These are phyloP conservation scores for Serrognathus titanus DNA, from an alignment of 2,888 invertebrate genomes.

Conservation along the genomic window DNA sequence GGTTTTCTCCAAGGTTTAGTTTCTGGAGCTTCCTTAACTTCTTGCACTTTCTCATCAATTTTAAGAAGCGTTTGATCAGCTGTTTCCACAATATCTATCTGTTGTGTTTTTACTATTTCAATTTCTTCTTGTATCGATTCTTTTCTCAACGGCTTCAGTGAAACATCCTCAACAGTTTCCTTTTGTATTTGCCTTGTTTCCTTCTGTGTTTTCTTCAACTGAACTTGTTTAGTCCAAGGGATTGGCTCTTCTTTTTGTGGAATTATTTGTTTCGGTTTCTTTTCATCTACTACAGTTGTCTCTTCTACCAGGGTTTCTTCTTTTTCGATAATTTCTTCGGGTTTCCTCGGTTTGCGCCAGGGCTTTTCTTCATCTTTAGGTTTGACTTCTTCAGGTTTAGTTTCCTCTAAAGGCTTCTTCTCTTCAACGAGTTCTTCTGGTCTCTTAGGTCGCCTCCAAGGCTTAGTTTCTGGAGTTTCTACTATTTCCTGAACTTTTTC, in stretches of 20 bases:
- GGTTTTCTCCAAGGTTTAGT: slow-evolving; percentile 9
- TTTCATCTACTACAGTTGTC: not conserved
- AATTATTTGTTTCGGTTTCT: not conserved
- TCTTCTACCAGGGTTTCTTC: slow-evolving; percentile 47
- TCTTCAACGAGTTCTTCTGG: slow-evolving; percentile 13
- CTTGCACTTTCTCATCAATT: slow-evolving; percentile 32
- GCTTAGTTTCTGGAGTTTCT: slow-evolving; percentile 29
- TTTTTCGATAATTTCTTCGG: slow-evolving; percentile 25
- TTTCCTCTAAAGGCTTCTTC: slow-evolving; percentile 17
- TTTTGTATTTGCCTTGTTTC: slow-evolving; percentile 53
- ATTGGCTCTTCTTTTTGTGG: slow-evolving; percentile 24
- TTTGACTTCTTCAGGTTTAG: slow-evolving; percentile 22
- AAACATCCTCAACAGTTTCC: slow-evolving; percentile 51
- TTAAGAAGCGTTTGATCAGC: not conserved
- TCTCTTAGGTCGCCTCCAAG: slow-evolving; percentile 30
- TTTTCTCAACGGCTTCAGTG: slow-evolving; percentile 52
- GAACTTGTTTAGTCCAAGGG: slow-evolving; percentile 64
- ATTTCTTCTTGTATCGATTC: slow-evolving; percentile 32
- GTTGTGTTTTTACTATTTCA: slow-evolving; percentile 31
- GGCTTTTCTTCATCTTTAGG: slow-evolving; percentile 10
- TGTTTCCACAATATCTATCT: slow-evolving; percentile 1
- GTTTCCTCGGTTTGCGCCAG: slow-evolving; percentile 23
- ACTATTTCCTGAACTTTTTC: slow-evolving; percentile 19
- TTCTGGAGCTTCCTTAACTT: slow-evolving; percentile 28
- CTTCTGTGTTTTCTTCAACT: slow-evolving; percentile 47